phyloP scores from a whole-genome alignment of 2,888 invertebrate species.

The Escarpia spicata region DNA sequence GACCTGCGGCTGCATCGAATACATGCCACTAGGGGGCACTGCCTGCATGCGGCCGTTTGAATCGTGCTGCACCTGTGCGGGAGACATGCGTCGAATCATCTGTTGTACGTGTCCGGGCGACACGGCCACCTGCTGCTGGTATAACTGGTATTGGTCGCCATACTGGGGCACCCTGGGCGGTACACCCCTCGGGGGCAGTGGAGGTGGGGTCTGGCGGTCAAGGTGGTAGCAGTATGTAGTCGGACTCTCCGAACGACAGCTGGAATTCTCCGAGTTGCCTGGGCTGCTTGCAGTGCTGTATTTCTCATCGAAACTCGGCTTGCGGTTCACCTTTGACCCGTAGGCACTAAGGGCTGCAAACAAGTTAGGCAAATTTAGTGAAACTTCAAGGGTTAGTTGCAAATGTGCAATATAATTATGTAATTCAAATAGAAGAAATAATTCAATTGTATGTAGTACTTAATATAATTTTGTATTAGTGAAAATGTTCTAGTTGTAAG shows the following conservation, averaged over 20 bases:
- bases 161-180: background rate
- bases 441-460: background rate
- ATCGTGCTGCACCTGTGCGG: conserved; percentile 66
- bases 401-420: background rate
- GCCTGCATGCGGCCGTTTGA: conserved; percentile 61
- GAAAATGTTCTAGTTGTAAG: too few relatives aligned
- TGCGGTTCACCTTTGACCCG: conserved; percentile 74
- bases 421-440: background rate
- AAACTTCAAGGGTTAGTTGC: background rate
- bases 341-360: conserved; percentile 35
- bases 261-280: conserved; percentile 60
- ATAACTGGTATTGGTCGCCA: background rate
- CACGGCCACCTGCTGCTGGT: background rate
- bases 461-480: too few relatives aligned
- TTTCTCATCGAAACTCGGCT: conserved; percentile 86
- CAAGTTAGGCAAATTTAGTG: background rate
- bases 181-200: conserved; percentile 48
- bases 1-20: conserved; percentile 71
- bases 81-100: conserved; percentile 79
- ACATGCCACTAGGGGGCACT: background rate
- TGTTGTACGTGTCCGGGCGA: conserved; percentile 72
- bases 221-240: conserved; percentile 50
- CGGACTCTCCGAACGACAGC: conserved; percentile 80
- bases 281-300: conserved; percentile 82
- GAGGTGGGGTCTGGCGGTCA: conserved; percentile 69